Conservation (phyloP, 2,888 invertebrate species). For the Pyrgus malvae region DNA sequence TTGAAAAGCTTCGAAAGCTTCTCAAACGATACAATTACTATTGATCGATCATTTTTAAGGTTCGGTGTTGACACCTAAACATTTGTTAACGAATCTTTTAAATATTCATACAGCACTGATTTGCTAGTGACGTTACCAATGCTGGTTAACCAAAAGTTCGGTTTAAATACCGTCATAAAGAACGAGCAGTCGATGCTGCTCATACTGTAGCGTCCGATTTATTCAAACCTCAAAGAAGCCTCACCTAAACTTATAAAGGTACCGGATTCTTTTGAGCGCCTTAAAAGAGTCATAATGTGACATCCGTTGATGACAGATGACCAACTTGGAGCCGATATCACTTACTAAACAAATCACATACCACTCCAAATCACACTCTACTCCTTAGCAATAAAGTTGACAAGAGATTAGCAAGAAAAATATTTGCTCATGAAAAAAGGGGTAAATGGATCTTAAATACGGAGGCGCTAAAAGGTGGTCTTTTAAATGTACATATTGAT, state of each 20-base stretch:
- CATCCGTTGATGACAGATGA: slow-evolving; percentile 75
- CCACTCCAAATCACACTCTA: slow-evolving; percentile 6
- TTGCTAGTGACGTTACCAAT: neutral
- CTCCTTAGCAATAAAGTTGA: neutral
- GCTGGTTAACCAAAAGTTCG: neutral
- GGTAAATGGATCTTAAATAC: slow-evolving; percentile 55
- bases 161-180: slow-evolving; percentile 1
- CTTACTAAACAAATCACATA: neutral
- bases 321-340: slow-evolving; percentile 30
- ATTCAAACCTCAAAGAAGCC: slow-evolving; percentile 2
- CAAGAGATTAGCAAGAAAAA: slow-evolving; percentile 2
- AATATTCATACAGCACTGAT: neutral
- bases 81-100: slow-evolving; percentile 5
- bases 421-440: slow-evolving; percentile 46
- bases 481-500: slow-evolving; percentile 50
- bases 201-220: neutral
- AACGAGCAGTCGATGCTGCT: neutral
- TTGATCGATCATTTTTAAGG: slow-evolving; percentile 20
- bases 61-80: slow-evolving; percentile 15
- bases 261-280: slow-evolving; percentile 45
- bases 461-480: slow-evolving; percentile 74
- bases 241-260: slow-evolving; percentile 40
- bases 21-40: slow-evolving; percentile 15
- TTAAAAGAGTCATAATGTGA: slow-evolving; percentile 63
- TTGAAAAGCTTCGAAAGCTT: neutral